These are phyloP conservation scores for Setophaga kirtlandii DNA, from an alignment of 2,113 vertebrate species.

Conservation along the genomic window DNA sequence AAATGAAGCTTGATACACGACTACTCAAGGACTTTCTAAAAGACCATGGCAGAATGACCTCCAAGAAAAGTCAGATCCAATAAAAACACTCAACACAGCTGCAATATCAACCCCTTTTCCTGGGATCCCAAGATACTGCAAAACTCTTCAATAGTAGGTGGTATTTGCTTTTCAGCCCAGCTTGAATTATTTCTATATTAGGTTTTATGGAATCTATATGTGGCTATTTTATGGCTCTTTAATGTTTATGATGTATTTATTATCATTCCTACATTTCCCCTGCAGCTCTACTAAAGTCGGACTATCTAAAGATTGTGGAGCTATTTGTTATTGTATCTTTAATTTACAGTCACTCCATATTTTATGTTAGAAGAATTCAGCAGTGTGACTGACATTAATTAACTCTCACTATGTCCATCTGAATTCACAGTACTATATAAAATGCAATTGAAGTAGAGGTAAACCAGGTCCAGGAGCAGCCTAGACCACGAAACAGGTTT, in stretches of 20 bases:
- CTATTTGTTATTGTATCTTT: neutral
- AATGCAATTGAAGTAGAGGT: neutral
- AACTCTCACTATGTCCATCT: neutral
- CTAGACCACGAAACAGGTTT: neutral
- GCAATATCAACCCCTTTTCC: neutral
- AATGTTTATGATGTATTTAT: conserved; percentile 64
- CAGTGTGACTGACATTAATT: neutral
- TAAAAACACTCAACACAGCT: conserved; percentile 11
- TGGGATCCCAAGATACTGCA: neutral
- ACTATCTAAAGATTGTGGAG: neutral
- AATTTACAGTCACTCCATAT: neutral
- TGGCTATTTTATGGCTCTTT: conserved; percentile 48
- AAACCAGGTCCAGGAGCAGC: neutral
- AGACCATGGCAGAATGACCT: neutral
- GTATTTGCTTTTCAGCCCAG: conserved; percentile 12
- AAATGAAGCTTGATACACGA: conserved; percentile 16
- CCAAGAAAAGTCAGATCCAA: neutral
- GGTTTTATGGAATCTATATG: conserved; percentile 47
- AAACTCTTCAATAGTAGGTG: neutral
- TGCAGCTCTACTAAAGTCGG: neutral
- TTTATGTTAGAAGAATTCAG: neutral
- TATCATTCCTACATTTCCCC: conserved; percentile 41
- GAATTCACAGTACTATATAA: neutral
- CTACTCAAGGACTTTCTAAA: neutral
- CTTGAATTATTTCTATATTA: conserved; percentile 57